Evolutionary conservation across 2,888 invertebrate species (phyloP).

Genomic region (Drosophila vallismaia): DNA sequence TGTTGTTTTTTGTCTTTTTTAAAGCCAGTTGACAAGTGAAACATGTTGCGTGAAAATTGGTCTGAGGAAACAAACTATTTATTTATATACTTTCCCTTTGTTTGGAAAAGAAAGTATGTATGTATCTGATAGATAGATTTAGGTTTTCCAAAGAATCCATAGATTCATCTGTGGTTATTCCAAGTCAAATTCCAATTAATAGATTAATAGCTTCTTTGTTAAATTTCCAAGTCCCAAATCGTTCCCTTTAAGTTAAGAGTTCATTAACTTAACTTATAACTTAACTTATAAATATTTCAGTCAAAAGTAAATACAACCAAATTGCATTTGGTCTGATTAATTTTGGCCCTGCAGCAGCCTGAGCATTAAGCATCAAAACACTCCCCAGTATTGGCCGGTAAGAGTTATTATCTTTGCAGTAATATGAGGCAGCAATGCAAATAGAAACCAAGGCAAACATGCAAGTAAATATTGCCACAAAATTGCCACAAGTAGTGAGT

Average conservation of each 20-base stretch:
- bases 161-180: constrained; percentile 1
- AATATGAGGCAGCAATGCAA: constrained; percentile 44
- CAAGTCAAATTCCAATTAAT: background rate
- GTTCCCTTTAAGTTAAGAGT: background rate
- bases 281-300: background rate
- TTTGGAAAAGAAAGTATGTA: background rate
- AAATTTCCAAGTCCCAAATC: too few relatives aligned
- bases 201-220: background rate
- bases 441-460: constrained; percentile 55
- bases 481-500: constrained; percentile 55
- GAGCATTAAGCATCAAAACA: constrained; percentile 14
- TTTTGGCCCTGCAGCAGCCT: constrained; percentile 6
- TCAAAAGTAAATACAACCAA: background rate
- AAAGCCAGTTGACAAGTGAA: constrained; percentile 56
- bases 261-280: too few relatives aligned
- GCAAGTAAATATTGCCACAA: constrained; percentile 59
- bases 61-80: constrained; percentile 14
- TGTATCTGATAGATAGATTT: constrained; percentile 18
- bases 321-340: constrained; percentile 11
- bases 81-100: constrained; percentile 32
- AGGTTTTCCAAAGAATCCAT: background rate
- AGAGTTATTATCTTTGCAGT: constrained; percentile 30
- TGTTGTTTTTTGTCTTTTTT: constrained; percentile 50
- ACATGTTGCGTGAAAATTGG: constrained; percentile 46
- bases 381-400: constrained; percentile 19